Percentiles rank a stretch among this genome's conserved stretches.
phyloP scores from a whole-genome alignment of 2,888 invertebrate genomes.

The Magallana nippona region DNA sequence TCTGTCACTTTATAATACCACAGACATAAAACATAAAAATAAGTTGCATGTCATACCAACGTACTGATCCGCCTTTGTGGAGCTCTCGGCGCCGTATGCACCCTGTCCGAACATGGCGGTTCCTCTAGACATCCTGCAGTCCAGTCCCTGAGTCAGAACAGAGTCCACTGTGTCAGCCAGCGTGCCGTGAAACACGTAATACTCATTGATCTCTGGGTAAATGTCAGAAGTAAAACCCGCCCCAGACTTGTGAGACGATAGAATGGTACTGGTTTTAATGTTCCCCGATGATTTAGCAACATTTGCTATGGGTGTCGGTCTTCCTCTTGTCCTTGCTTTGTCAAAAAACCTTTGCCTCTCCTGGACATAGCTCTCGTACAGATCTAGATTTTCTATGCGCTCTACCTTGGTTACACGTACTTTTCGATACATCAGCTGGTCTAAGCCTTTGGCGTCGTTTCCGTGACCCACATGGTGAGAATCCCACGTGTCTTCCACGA shows the following conservation, averaged over 20 bases:
- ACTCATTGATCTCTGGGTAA: slow-evolving; percentile 61
- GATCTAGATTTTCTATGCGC: slow-evolving; percentile 64
- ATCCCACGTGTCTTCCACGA: slow-evolving; percentile 63
- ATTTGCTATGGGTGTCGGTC: slow-evolving; percentile 45
- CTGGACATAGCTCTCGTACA: slow-evolving; percentile 63
- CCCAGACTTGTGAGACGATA: slow-evolving; percentile 17
- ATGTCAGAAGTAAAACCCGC: slow-evolving; percentile 34
- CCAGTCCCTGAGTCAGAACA: slow-evolving; percentile 59
- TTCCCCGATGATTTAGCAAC: slow-evolving; percentile 47
- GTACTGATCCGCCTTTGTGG: slow-evolving; percentile 64
- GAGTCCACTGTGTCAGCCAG: slow-evolving; percentile 48
- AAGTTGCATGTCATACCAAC: slow-evolving; percentile 53
- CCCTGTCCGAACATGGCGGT: slow-evolving; percentile 64
- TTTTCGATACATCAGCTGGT: slow-evolving; percentile 42
- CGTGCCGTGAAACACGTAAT: slow-evolving; percentile 64
- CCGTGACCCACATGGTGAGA: slow-evolving; percentile 59
- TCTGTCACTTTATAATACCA: neutral
- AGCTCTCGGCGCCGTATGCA: slow-evolving; percentile 61
- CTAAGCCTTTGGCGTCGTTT: slow-evolving; percentile 61
- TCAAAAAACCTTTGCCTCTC: slow-evolving; percentile 59
- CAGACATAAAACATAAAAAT: neutral
- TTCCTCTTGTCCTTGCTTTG: slow-evolving; percentile 46
- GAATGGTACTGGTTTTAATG: slow-evolving; percentile 34
- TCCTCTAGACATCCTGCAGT: slow-evolving; percentile 54
- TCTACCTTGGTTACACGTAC: slow-evolving; percentile 64